Percentiles rank a stretch among this genome's conserved stretches.
These are phyloP conservation scores for Oedothorax gibbosus DNA, from an alignment of 1,140 invertebrate species.

Conservation along the genomic window DNA sequence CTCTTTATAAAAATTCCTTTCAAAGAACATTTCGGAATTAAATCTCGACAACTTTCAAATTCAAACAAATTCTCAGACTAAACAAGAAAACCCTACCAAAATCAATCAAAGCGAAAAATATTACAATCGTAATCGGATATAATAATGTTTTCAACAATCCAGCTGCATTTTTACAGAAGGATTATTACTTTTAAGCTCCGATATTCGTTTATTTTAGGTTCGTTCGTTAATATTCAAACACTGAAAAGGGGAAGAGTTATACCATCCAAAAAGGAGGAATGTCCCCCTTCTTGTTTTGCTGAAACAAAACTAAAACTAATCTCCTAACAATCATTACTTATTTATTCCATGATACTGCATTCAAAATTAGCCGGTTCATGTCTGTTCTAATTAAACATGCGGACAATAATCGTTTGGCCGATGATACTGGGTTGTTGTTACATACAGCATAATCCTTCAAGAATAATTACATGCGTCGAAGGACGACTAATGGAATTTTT, in stretches of 20 bases:
- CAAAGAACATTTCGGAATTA: no score
- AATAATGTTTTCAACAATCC: no score
- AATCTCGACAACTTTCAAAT: no score
- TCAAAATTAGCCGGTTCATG: conserved; percentile 6
- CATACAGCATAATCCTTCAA: conserved; percentile 28
- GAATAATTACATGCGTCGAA: conserved; percentile 34
- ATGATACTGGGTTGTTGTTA: neutral
- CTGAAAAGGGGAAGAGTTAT: neutral
- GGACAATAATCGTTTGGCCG: conserved; percentile 17
- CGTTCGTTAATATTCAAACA: conserved; percentile 40
- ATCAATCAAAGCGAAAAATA: no score
- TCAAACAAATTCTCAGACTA: no score
- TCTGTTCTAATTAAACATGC: conserved; percentile 40
- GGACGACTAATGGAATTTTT: conserved; percentile 44
- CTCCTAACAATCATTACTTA: conserved; percentile 31
- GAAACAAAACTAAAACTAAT: neutral
- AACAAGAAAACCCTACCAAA: no score
- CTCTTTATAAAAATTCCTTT: no score
- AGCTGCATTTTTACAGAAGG: no score
- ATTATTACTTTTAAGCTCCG: no score
- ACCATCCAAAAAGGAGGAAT: conserved; percentile 8
- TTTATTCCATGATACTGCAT: conserved; percentile 12
- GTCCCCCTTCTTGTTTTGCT: neutral
- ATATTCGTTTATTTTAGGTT: conserved; percentile 12
- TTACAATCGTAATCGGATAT: no score